Evolutionary conservation across 1,140 invertebrate genomes (phyloP).

Genomic region (Ips nitidus): DNA sequence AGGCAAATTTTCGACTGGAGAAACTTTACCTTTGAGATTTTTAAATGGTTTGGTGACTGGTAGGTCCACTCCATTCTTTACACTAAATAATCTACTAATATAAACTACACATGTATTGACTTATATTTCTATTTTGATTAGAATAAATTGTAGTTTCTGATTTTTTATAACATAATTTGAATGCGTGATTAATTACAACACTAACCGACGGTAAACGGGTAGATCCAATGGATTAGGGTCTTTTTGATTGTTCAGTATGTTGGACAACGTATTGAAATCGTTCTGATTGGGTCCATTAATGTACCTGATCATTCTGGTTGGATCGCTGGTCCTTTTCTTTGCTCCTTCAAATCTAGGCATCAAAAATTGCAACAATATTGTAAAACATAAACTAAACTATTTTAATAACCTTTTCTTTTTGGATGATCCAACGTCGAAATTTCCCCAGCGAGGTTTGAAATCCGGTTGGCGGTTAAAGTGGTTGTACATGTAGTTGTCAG

Average conservation of each 20-base stretch:
- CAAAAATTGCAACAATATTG: neutral
- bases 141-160: conserved; percentile 5
- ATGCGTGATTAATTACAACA: conserved; percentile 30
- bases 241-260: conserved; percentile 46
- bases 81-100: neutral
- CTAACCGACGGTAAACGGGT: conserved; percentile 43
- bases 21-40: neutral
- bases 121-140: neutral
- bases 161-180: neutral
- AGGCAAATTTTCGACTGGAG: neutral
- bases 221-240: conserved; percentile 38
- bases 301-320: conserved; percentile 47
- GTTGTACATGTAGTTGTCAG: conserved; percentile 40
- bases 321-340: conserved; percentile 44
- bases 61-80: neutral
- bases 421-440: conserved; percentile 31
- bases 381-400: conserved; percentile 1
- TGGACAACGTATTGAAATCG: conserved; percentile 48
- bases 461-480: conserved; percentile 37
- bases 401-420: conserved; percentile 46
- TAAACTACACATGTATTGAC: neutral
- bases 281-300: conserved; percentile 47
- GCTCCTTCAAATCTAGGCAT: conserved; percentile 22
- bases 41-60: neutral
- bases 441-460: conserved; percentile 41